Evolutionary conservation across 2,888 invertebrate species (phyloP), one percentile per base, ranked within the genome.

Genomic region (Allophyes oxyacanthae): DNA sequence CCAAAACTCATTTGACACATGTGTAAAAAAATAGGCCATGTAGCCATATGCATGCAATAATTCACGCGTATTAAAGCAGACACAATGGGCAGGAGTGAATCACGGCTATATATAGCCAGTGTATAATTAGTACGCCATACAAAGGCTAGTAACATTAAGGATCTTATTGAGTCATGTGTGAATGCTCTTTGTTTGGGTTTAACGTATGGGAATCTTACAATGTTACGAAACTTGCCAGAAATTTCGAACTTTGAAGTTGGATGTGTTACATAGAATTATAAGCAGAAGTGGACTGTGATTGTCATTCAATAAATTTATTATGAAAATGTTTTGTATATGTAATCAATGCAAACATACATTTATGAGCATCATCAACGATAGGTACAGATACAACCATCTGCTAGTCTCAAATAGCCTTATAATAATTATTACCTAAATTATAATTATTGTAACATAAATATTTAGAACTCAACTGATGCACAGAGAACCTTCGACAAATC

Each of bases 71-170:
- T 78, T 78, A 65, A 68, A 72, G 53, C 72, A 74, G 79, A 72
- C 65, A 66, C 73, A 77, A 83, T 82, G 86, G 86, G 88, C 85
- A 86, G 82, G 85, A 86, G 85, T 90, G 90, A 90, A 74, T 91
- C 91, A 91, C 82, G 59, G 41, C 78, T 89, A 90, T 81, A 85
- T 87, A 87, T 90, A 90, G 78, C 40, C 30, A 36, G 59, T 66
- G 81, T 88, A 90, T 89, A 88, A 86, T 89, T 90, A 90, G 87
- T 82, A 77, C 78, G 79, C 84, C 85, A 85, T 88, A 90, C 89
- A 90, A 88, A 89, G 87, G 72, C 80, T 78, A 68, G 53, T 58
- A 56, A 42, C 51, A 51, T 59, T 65, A 72, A 73, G 53, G 57
- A 73, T 55, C 49, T 54, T 54, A 82, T 84, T 85, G 85, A 86